Evolutionary conservation across 2,888 invertebrate genomes (phyloP).

Genomic region (Alloplasta piceator): DNA sequence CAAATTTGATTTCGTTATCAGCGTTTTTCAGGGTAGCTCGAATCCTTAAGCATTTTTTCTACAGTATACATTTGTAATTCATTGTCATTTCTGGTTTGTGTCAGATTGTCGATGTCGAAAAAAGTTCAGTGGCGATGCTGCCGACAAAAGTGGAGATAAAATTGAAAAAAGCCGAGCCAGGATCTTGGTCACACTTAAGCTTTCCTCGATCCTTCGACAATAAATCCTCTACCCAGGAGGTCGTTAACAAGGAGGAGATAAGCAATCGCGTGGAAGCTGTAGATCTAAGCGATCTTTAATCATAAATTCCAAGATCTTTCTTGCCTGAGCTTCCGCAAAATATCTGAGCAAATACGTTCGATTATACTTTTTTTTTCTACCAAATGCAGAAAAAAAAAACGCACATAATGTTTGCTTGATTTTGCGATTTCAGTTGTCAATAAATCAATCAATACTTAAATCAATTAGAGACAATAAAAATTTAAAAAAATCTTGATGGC

Average conservation of each 20-base stretch:
- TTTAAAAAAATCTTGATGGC: background rate
- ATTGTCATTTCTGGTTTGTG: no score
- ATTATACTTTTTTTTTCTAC: background rate
- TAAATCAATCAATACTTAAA: slow-evolving; percentile 1
- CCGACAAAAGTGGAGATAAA: slow-evolving; percentile 97
- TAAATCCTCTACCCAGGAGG: slow-evolving; percentile 30
- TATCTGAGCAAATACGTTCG: no score
- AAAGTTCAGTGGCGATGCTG: slow-evolving; percentile 90
- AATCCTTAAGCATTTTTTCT: no score
- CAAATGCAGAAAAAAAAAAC: slow-evolving; percentile 5
- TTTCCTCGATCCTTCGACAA: slow-evolving; percentile 83
- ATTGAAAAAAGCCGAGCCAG: slow-evolving; percentile 93
- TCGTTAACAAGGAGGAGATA: slow-evolving; percentile 69
- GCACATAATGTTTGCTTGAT: background rate
- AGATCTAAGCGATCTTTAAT: slow-evolving; percentile 89
- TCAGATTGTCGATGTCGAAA: slow-evolving; percentile 90
- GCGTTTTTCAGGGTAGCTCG: no score
- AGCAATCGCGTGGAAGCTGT: slow-evolving; percentile 86
- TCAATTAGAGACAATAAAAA: slow-evolving; percentile 36
- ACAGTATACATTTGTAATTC: no score
- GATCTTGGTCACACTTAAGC: slow-evolving; percentile 92
- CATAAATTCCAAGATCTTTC: background rate
- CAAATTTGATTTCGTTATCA: no score
- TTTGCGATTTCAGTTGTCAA: background rate
- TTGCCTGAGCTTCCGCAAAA: no score